Evolutionary conservation across 2,113 vertebrate genomes (phyloP).

Genomic region (Coptodon rendalli): DNA sequence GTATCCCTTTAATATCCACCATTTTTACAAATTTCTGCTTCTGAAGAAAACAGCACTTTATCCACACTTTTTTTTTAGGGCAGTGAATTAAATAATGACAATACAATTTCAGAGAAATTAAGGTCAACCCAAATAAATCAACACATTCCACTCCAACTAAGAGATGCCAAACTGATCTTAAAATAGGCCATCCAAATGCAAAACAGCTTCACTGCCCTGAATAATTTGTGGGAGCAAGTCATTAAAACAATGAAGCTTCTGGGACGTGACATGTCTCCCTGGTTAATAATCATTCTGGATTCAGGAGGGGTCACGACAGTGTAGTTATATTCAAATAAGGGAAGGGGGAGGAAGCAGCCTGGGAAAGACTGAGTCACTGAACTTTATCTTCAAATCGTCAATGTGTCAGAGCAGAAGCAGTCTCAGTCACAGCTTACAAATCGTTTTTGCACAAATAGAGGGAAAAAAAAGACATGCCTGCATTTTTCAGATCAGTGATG

Average conservation of each 20-base stretch:
- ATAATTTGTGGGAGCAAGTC: constrained; percentile 27
- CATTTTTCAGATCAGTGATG: background rate
- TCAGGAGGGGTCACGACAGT: background rate
- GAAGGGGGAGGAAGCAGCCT: background rate
- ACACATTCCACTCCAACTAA: background rate
- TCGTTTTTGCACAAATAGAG: background rate
- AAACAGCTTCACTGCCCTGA: constrained; percentile 27
- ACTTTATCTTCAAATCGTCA: background rate
- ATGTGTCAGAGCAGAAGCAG: background rate
- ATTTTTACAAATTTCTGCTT: background rate
- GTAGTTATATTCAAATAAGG: constrained; percentile 5
- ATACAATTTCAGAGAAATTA: background rate
- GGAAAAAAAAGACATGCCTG: background rate
- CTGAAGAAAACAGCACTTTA: background rate
- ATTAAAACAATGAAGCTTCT: constrained; percentile 41
- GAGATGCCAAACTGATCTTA: background rate
- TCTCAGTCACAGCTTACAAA: background rate
- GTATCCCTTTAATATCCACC: background rate
- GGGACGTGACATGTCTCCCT: constrained; percentile 3
- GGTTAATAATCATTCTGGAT: constrained; percentile 34
- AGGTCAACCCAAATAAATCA: background rate
- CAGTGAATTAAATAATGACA: background rate
- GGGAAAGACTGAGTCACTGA: constrained; percentile 1
- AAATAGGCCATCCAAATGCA: constrained; percentile 36
- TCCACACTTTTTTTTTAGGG: background rate